A percentile compares a stretch with the other conserved stretches of the same genome.
Conservation (phyloP, 1,140 invertebrate species). For the Branchinecta lynchi region DNA sequence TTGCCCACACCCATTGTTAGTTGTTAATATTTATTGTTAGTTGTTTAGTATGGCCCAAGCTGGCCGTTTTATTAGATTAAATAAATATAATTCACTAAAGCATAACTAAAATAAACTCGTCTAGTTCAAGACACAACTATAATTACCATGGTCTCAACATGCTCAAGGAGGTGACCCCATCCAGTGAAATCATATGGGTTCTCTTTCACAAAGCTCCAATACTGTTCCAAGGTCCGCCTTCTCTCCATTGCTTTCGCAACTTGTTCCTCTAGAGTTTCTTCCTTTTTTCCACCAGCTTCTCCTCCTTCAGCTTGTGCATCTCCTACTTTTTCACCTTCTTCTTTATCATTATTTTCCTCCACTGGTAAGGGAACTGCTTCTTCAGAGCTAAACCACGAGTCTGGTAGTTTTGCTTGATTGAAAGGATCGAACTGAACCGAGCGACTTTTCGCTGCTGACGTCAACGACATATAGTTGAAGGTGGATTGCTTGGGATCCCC, state of each 20-base stretch:
- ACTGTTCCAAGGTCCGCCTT: slow-evolving; percentile 12
- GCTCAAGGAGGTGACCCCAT: slow-evolving; percentile 9
- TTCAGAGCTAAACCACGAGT: background rate
- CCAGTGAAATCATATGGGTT: slow-evolving; percentile 13
- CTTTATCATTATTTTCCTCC: background rate
- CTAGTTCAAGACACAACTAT: background rate
- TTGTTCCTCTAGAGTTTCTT: background rate
- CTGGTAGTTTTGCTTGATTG: background rate
- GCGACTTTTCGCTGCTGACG: background rate
- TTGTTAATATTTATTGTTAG: no score
- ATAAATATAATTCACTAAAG: no score
- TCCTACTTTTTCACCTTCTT: background rate
- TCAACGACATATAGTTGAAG: background rate
- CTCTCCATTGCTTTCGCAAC: background rate
- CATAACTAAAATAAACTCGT: no score
- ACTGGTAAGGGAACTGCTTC: background rate
- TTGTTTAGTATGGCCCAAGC: no score
- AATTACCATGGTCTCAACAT: slow-evolving; percentile 12
- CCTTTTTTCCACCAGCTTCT: background rate
- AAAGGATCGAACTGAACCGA: background rate
- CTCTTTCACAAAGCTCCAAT: slow-evolving; percentile 12
- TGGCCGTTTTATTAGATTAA: no score
- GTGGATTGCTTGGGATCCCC: background rate
- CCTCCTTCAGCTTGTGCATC: background rate
- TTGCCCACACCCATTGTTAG: no score